phyloP scores from a whole-genome alignment of 2,797 vertebrate genomes.

The Smutsia temminckii region DNA sequence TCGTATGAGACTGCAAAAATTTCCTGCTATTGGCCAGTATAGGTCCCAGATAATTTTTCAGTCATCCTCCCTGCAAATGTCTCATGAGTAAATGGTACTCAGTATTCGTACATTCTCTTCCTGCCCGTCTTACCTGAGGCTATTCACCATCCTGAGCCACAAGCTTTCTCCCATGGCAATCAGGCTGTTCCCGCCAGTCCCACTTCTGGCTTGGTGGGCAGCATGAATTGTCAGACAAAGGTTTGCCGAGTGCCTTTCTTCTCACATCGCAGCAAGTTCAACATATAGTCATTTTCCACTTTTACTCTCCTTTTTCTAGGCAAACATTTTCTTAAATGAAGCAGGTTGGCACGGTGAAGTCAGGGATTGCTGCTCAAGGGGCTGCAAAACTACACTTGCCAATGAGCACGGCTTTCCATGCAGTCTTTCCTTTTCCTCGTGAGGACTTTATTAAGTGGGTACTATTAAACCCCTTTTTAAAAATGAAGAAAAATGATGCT shows the following conservation, averaged over 20 bases:
- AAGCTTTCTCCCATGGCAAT: background rate
- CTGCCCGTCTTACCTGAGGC: background rate
- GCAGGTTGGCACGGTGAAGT: background rate
- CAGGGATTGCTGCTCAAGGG: background rate
- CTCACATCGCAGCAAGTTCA: background rate
- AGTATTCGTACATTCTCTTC: background rate
- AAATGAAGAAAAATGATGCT: background rate
- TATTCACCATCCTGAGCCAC: background rate
- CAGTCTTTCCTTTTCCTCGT: background rate
- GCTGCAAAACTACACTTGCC: background rate
- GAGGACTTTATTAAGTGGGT: background rate
- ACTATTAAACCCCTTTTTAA: background rate
- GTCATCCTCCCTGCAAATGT: background rate
- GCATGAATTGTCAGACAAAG: background rate
- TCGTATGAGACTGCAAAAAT: background rate
- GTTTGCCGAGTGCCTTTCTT: background rate
- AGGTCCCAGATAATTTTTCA: background rate
- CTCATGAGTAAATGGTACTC: background rate
- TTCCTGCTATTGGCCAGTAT: background rate
- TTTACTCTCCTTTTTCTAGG: conserved; percentile 16
- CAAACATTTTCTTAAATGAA: background rate
- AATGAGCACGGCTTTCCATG: background rate
- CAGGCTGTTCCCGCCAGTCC: background rate
- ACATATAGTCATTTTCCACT: background rate
- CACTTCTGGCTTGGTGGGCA: background rate